Evolutionary conservation across 1,140 invertebrate species (phyloP).

Genomic region (Microplitis demolitor): DNA sequence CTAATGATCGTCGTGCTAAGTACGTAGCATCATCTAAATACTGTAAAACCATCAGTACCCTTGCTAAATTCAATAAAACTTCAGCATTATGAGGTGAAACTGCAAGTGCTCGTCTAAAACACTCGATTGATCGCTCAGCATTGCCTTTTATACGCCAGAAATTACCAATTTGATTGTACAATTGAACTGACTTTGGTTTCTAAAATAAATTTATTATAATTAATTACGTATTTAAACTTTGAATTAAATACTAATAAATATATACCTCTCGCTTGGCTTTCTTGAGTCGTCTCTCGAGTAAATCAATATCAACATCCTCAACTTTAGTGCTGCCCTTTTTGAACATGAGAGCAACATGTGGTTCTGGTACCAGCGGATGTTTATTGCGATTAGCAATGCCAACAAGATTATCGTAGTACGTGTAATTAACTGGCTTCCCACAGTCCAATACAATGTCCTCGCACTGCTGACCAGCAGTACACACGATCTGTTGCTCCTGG

Average conservation of each 20-base stretch:
- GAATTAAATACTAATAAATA: constrained; percentile 26
- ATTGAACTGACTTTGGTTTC: constrained; percentile 84
- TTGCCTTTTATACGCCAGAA: constrained; percentile 87
- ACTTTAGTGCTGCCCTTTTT: constrained; percentile 72
- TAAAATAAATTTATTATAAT: constrained; percentile 49
- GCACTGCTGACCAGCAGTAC: constrained; percentile 48
- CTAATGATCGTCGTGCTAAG: constrained; percentile 74
- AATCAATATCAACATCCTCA: constrained; percentile 77
- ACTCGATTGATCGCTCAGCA: constrained; percentile 83
- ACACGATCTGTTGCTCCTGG: constrained; percentile 42
- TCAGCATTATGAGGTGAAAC: constrained; percentile 87
- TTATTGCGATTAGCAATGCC: constrained; percentile 77
- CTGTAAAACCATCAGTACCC: constrained; percentile 82
- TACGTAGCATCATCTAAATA: constrained; percentile 89
- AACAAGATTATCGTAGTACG: constrained; percentile 85
- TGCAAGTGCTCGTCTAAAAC: constrained; percentile 81
- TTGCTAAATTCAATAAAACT: constrained; percentile 80
- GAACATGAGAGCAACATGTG: constrained; percentile 77
- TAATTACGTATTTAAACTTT: constrained; percentile 7
- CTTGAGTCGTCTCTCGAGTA: constrained; percentile 76
- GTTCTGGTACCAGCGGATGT: constrained; percentile 71
- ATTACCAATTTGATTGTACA: constrained; percentile 89
- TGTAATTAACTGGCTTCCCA: constrained; percentile 85
- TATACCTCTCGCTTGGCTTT: constrained; percentile 78
- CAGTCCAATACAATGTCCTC: constrained; percentile 78